phyloP scores from a whole-genome alignment of 2,888 invertebrate species.

The Cheilosia soror region DNA sequence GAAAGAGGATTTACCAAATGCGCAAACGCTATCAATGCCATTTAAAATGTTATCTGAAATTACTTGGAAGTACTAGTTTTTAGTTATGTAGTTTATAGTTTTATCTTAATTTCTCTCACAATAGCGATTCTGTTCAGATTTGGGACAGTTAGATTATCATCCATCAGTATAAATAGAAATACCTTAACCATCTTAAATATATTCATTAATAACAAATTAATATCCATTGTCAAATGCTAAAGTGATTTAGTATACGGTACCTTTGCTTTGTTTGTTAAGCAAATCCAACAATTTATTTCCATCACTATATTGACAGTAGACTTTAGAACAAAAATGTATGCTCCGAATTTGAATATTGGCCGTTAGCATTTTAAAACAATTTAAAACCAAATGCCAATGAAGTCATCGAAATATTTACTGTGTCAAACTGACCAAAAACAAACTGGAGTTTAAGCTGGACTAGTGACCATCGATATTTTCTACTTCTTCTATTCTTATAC shows the following conservation, averaged over 20 bases:
- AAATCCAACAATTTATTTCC: constrained; percentile 8
- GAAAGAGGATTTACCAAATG: neutral
- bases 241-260: neutral
- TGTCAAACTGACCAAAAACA: neutral
- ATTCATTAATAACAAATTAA: neutral
- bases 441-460: constrained; percentile 3
- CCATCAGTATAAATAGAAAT: no score
- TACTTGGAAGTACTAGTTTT: neutral
- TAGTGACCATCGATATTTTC: constrained; percentile 1
- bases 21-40: neutral
- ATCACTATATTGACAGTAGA: neutral
- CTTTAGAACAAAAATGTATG: neutral
- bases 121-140: no score
- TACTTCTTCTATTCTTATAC: constrained; percentile 2
- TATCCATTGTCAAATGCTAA: neutral
- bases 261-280: neutral
- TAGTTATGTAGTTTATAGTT: no score
- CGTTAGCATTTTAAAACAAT: constrained; percentile 14
- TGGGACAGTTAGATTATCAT: no score
- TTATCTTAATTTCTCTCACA: no score
- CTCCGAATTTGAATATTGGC: constrained; percentile 26
- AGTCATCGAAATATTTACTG: constrained; percentile 25
- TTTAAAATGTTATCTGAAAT: neutral
- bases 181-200: no score
- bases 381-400: constrained; percentile 11